Base-by-base conservation (phyloP, 2,797 vertebrate genomes). In the Hippoglossus hippoglossus region DNA sequence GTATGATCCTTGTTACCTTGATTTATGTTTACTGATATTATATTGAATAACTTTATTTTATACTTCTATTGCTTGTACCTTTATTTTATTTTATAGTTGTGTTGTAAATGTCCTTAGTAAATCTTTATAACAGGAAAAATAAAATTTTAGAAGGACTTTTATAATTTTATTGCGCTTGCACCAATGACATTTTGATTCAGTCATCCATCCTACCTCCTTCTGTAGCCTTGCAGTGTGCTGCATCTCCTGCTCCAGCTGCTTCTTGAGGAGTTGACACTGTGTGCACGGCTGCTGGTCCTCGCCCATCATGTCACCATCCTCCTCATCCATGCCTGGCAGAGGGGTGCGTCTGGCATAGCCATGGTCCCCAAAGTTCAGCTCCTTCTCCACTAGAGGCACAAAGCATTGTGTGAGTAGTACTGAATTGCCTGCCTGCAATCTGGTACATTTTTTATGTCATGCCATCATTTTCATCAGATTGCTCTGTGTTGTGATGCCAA, bases 191-290 rank as follows among this genome's bases (percentile, higher is more conserved):
- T 34, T 36, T 11, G 34, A 36, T 36, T 24, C 24, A 24, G 36
- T 39, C 36, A 52, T 7, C 18, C 18, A 9, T 46, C 56, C 25
- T 46, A 94, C 95, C 94, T 96, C 95, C 76, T 90, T 94, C 80
- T 94, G 93, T 1, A 95, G 84, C 71, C 93, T 77, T 16, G 94
- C 85, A 18, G 92, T 94, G 80, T 95, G 92, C 71, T 95, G 94
- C 87, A 93, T 91, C 81, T 95, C 93, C 85, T 93, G 91, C 75
- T 95, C 94, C 75, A 96, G 84, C 77, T 94, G 94, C 31, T 88
- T 92, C 83, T 92, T 94, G 57, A 94, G 94, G 59, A 93, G 87
- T 3, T 93, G 91, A 80, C 95, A 96, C 36, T 94, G 93, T 25
- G 87, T 86, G 69, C 95, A 96, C 5, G 91, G 81, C 28, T 75